Base-by-base conservation (phyloP, 2,113 vertebrate genomes). In the Delphinus delphis region DNA sequence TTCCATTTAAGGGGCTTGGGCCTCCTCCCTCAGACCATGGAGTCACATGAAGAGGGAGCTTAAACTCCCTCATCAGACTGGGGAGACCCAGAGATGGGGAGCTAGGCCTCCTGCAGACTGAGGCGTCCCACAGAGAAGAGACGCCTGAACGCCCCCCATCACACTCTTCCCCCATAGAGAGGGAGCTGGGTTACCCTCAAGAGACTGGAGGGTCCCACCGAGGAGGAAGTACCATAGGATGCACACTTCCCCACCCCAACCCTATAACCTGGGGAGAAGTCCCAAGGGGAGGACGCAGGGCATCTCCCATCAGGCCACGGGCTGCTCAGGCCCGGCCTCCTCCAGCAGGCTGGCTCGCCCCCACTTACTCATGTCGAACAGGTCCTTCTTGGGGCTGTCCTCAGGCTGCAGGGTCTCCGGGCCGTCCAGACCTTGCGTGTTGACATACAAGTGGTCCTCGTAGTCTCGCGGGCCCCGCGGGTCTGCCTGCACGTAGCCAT, bases 321-420 rank as follows among this genome's bases (percentile, higher is more conserved):
- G 9, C 12, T 33, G 6, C 53, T 3, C 0, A 4, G 15, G 13
- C 5, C 0, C 4, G 38, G 26, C 38, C n/a, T 6, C n/a, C 31
- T 25, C 17, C 26, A 33, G 3, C 38, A 9, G n/a, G 7, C n/a
- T 25, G 20, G 36, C 53, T 17, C 6, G 58, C 6, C 1, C 12
- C 21, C 9, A 98, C 99, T 97, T 98, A 99, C 99, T 99, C 99
- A 99, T 99, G 90, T 99, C 99, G 89, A 99, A 99, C 15, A 99
- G 99, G 97, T 99, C 99, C 96, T 99, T 99, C 95, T 99, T 99
- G 60, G 99, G 99, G 96, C 99, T 99, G 68, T 99, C 99, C 0
- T 99, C 98, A 0, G 18, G 90, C 0, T 0, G 86, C 41, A 90
- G 96, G 28, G 77, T 55, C 0, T 99, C 99, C 53, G 6, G 25